phyloP scores from a whole-genome alignment of 1,140 invertebrate genomes.

The Gryllus bimaculatus region DNA sequence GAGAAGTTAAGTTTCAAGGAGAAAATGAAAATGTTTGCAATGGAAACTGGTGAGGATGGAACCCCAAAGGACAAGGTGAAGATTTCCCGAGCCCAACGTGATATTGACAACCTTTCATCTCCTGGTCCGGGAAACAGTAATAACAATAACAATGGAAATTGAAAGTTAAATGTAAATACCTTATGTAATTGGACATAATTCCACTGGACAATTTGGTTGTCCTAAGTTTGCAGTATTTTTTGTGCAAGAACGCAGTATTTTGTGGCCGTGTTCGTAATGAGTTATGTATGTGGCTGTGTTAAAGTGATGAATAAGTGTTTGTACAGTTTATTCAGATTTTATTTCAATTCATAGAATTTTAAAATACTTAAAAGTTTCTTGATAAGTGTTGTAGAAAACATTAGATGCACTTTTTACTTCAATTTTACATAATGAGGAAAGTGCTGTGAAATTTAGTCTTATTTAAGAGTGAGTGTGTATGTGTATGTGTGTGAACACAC shows the following conservation, averaged over 20 bases:
- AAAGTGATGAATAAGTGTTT: not conserved
- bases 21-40: constrained; percentile 96
- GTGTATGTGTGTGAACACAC: too few relatives aligned
- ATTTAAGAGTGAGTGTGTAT: too few relatives aligned
- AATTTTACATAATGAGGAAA: too few relatives aligned
- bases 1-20: constrained; percentile 89
- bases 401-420: too few relatives aligned
- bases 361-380: too few relatives aligned
- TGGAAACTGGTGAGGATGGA: constrained; percentile 78
- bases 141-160: not conserved
- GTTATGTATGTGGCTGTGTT: not conserved
- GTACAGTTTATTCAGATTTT: constrained; percentile 1
- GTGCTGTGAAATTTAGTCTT: too few relatives aligned
- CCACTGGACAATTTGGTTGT: not conserved
- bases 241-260: not conserved
- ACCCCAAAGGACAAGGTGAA: constrained; percentile 87
- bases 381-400: too few relatives aligned
- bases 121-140: constrained; percentile 32
- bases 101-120: constrained; percentile 65
- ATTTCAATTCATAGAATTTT: not conserved
- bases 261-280: not conserved
- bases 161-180: not conserved
- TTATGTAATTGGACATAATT: not conserved
- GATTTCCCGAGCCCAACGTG: constrained; percentile 82
- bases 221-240: not conserved